A percentile compares a stretch with the other conserved stretches of the same genome.
Conservation (phyloP, 1,140 invertebrate species). For the Ips nitidus region DNA sequence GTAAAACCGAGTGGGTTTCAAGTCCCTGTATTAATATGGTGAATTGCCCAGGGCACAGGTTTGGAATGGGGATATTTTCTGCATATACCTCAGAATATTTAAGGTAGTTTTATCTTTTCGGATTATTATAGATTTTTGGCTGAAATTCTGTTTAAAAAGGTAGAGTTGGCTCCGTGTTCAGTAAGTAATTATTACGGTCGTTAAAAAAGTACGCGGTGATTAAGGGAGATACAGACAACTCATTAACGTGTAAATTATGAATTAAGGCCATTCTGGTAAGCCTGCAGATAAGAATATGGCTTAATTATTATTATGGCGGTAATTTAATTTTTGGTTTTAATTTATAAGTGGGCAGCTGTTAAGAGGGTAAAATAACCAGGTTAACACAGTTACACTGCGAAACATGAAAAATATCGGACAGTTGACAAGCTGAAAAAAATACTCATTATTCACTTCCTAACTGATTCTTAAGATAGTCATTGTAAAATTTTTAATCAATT, state of each 20-base stretch:
- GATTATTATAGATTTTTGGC: too few relatives aligned
- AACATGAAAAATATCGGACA: too few relatives aligned
- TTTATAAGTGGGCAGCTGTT: background rate
- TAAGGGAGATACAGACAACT: slow-evolving; percentile 2
- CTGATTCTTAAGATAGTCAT: too few relatives aligned
- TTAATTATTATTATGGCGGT: background rate
- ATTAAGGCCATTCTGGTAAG: background rate
- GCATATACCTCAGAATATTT: background rate
- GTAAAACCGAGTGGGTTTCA: slow-evolving; percentile 3
- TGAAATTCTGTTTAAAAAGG: too few relatives aligned
- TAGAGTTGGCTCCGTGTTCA: background rate
- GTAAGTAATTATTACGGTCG: background rate
- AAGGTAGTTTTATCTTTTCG: too few relatives aligned
- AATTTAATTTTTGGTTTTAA: background rate
- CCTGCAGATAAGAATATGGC: background rate
- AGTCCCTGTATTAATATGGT: slow-evolving; percentile 13
- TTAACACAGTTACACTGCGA: too few relatives aligned
- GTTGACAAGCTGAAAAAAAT: too few relatives aligned
- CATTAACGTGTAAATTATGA: slow-evolving; percentile 5
- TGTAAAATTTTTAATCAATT: too few relatives aligned
- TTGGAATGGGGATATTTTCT: background rate
- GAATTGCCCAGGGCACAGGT: background rate
- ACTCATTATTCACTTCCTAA: too few relatives aligned
- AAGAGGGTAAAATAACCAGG: background rate
- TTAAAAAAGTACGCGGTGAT: background rate